Percentiles rank a stretch among this genome's conserved stretches.
These are phyloP conservation scores for Theristicus caerulescens DNA, from an alignment of 2,113 vertebrate species.

Conservation along the genomic window DNA sequence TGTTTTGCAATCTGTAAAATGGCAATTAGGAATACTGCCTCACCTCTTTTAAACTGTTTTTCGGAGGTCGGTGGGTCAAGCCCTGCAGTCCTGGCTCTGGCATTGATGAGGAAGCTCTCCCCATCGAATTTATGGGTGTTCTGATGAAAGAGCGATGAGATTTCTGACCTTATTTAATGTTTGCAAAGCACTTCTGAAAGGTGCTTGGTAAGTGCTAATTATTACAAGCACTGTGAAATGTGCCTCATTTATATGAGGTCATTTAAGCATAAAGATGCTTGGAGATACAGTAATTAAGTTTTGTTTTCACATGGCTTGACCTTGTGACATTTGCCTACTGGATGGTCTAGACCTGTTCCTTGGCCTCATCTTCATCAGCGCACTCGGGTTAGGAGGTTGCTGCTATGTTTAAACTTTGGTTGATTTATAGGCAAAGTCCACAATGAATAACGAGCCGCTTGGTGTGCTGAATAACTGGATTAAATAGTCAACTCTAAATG, in stretches of 20 bases:
- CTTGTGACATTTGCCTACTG: not conserved
- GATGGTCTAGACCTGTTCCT: not conserved
- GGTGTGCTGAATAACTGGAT: not conserved
- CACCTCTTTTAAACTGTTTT: not conserved
- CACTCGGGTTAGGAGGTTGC: not conserved
- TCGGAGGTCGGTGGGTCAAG: not conserved
- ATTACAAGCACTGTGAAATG: not conserved
- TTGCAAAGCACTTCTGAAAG: slow-evolving; percentile 11
- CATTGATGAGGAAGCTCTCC: not conserved
- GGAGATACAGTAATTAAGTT: not conserved
- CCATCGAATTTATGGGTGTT: not conserved
- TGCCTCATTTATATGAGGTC: not conserved
- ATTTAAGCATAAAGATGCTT: not conserved
- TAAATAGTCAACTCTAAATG: not conserved
- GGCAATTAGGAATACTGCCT: not conserved
- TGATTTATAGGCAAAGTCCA: not conserved
- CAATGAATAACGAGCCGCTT: not conserved
- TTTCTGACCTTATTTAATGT: slow-evolving; percentile 1
- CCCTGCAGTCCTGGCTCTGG: not conserved
- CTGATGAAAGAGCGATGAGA: not conserved
- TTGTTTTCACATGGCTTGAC: slow-evolving; percentile 14
- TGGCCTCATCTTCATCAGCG: not conserved
- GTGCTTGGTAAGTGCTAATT: slow-evolving; percentile 5
- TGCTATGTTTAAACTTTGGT: not conserved
- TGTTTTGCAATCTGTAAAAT: not conserved